Conservation (phyloP, 2,888 invertebrate genomes). For the Drosophila neoperkinsi region DNA sequence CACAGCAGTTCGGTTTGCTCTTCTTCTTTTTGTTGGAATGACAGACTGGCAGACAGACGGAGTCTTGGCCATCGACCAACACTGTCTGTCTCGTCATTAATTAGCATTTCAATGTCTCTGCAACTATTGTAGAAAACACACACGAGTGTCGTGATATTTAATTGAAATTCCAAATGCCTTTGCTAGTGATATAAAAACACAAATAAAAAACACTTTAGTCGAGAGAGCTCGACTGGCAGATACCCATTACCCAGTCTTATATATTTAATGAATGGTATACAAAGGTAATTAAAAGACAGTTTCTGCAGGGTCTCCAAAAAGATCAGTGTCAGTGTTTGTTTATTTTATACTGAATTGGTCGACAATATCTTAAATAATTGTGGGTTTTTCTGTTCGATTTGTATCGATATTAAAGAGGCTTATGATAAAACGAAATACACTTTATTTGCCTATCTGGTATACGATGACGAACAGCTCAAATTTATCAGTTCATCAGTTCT, state of each 20-base stretch:
- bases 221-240: background rate
- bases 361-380: background rate
- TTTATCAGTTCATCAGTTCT: background rate
- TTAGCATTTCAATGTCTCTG: conserved; percentile 59
- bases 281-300: background rate
- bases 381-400: background rate
- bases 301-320: background rate
- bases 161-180: conserved; percentile 70
- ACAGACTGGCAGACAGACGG: background rate
- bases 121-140: conserved; percentile 27
- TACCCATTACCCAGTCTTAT: background rate
- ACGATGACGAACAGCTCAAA: background rate
- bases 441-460: background rate
- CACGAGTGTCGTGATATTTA: conserved; percentile 43
- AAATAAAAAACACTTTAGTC: background rate
- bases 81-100: conserved; percentile 31
- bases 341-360: background rate
- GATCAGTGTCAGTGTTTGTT: background rate
- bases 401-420: background rate
- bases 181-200: conserved; percentile 24
- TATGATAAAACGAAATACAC: background rate
- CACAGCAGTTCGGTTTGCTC: conserved; percentile 12
- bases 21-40: conserved; percentile 24
- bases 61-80: conserved; percentile 43
- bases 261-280: background rate